Evolutionary conservation across 2,888 invertebrate species (phyloP).

Genomic region (Scaptomyza caliginosa): DNA sequence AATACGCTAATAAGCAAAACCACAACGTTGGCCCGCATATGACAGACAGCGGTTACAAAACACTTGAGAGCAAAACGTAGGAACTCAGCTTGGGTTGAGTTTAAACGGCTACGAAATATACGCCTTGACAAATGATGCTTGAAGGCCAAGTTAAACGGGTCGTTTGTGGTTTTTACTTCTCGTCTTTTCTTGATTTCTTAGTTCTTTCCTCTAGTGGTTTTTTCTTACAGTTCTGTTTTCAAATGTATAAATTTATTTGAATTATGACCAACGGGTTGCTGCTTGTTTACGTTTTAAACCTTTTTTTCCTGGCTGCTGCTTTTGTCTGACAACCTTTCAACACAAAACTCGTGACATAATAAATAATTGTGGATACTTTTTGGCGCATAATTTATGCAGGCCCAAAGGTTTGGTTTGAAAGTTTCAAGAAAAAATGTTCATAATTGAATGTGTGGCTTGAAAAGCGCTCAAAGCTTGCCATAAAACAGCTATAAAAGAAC

Average conservation of each 20-base stretch:
- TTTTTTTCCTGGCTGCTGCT: slow-evolving; percentile 40
- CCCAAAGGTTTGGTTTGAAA: slow-evolving; percentile 18
- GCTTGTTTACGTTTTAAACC: slow-evolving; percentile 50
- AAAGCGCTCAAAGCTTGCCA: slow-evolving; percentile 13
- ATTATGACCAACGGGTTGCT: slow-evolving; percentile 48
- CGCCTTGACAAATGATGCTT: slow-evolving; percentile 62
- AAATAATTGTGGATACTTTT: slow-evolving; percentile 60
- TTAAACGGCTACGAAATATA: slow-evolving; percentile 57
- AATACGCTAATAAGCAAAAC: slow-evolving; percentile 48
- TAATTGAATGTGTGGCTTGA: slow-evolving; percentile 37
- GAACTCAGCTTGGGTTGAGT: slow-evolving; percentile 7
- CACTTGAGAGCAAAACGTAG: slow-evolving; percentile 11
- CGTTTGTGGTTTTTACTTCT: slow-evolving; percentile 27
- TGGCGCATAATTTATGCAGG: slow-evolving; percentile 62
- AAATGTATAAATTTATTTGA: slow-evolving; percentile 66
- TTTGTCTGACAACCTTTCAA: slow-evolving; percentile 51
- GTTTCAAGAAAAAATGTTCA: slow-evolving; percentile 10
- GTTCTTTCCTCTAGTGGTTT: no score
- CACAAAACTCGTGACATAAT: slow-evolving; percentile 57
- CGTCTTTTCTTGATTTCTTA: background rate
- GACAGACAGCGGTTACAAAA: slow-evolving; percentile 3
- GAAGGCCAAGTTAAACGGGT: slow-evolving; percentile 56
- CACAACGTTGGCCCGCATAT: slow-evolving; percentile 4
- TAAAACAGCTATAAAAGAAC: slow-evolving; percentile 6
- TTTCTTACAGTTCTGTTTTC: slow-evolving; percentile 1